Evolutionary conservation across 2,797 vertebrate genomes (phyloP), one percentile per base, ranked within the genome.

Genomic region (Fistularia tabacaria): DNA sequence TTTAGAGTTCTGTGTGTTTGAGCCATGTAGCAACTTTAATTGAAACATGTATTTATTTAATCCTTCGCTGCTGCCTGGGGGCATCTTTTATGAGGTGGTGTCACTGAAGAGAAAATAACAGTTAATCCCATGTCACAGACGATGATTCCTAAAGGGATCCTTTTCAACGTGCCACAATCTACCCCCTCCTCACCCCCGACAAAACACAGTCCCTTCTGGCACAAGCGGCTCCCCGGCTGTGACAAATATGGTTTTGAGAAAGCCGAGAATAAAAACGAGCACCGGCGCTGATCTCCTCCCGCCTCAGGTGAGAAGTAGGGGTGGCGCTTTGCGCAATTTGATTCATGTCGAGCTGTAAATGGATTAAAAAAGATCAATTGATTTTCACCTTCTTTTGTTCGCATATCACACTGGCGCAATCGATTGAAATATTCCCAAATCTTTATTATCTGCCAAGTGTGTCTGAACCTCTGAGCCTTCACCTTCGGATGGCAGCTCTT

Each of bases 121-220:
- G 77, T 76, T 88, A 90, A 89, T 88, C 87, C 79, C 69, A 64
- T 88, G 87, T 87, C 85, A 88, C 79, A 87, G 74, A 61, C 73
- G 64, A 62, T 47, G 73, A 80, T 75, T 81, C 83, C 85, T 84
- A 68, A 82, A 74, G 78, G 72, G 64, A 68, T 75, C 76, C 25
- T 56, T 63, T 77, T 80, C 74, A 79, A 7, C 37, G 69, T 70
- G 77, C 64, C 73, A 51, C 52, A 76, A 62, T 51, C 73, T 51
- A 40, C 73, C 14, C n/a, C n/a, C n/a, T n/a, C n/a, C n/a, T n/a
- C n/a, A n/a, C n/a, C n/a, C 55, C 60, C 59, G 65, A 78, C 74
- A 83, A 77, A 73, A 82, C 64, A 61, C 72, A 73, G 57, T 56
- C 68, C 73, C 84, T 81, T 62, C 76, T 65, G 80, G 73, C 55